Conservation (phyloP, 2,888 invertebrate genomes). For the Cataglyphis altisquamis region DNA sequence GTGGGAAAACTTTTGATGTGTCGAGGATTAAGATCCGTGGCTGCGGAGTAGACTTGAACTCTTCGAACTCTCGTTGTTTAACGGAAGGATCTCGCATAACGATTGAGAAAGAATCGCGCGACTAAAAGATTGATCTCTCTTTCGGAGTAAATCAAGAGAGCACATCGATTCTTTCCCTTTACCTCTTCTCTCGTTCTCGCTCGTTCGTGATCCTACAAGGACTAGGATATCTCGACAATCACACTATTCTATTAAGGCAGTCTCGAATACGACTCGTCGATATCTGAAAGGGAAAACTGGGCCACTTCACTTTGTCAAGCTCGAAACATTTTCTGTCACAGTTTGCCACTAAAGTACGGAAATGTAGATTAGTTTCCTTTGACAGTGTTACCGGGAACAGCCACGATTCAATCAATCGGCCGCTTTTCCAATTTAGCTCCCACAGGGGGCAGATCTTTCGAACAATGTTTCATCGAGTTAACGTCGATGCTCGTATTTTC, state of each 20-base stretch:
- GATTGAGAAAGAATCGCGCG: slow-evolving; percentile 5
- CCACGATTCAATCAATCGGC: slow-evolving; percentile 46
- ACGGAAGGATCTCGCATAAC: slow-evolving; percentile 35
- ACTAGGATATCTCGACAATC: slow-evolving; percentile 75
- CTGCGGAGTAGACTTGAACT: not conserved
- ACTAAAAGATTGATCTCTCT: slow-evolving; percentile 65
- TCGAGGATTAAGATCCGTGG: slow-evolving; percentile 47
- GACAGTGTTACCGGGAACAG: slow-evolving; percentile 33
- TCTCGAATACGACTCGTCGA: slow-evolving; percentile 59
- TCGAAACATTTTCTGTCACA: slow-evolving; percentile 47
- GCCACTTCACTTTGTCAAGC: slow-evolving; percentile 56
- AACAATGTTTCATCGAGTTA: slow-evolving; percentile 35
- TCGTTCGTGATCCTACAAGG: slow-evolving; percentile 23
- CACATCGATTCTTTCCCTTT: slow-evolving; percentile 50
- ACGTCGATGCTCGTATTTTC: slow-evolving; percentile 21
- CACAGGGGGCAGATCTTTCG: slow-evolving; percentile 24
- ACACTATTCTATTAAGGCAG: slow-evolving; percentile 69
- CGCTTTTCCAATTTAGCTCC: slow-evolving; percentile 39
- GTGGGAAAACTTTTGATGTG: slow-evolving; percentile 35
- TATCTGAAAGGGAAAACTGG: slow-evolving; percentile 72
- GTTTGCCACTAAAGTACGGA: slow-evolving; percentile 31
- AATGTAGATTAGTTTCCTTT: slow-evolving; percentile 66
- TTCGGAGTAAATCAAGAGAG: slow-evolving; percentile 75
- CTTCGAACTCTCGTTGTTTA: slow-evolving; percentile 34
- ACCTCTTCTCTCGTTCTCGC: slow-evolving; percentile 27